Percentiles rank a stretch among this genome's conserved stretches.
phyloP scores from a whole-genome alignment of 2,797 vertebrate species.

The Simalia tracyae region DNA sequence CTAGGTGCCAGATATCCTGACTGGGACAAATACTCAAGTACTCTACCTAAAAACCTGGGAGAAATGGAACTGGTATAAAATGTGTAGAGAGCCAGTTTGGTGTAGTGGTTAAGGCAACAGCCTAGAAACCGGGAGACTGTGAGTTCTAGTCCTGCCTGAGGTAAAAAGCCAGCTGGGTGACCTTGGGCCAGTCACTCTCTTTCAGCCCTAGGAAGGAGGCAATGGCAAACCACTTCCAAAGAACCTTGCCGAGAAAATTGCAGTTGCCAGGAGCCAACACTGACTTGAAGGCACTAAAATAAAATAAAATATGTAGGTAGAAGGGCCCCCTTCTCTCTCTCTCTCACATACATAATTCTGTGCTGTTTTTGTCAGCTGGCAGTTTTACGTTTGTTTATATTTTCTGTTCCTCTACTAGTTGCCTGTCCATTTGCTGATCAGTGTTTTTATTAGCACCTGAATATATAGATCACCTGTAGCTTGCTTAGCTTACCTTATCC shows the following conservation, averaged over 20 bases:
- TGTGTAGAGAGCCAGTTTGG: not conserved
- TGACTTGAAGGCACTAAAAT: not conserved
- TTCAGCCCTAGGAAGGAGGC: not conserved
- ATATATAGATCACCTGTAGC: not conserved
- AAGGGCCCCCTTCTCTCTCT: not conserved
- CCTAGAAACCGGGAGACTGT: not conserved
- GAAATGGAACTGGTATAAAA: not conserved
- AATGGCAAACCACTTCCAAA: not conserved
- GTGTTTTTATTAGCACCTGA: not conserved
- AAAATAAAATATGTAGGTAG: not conserved
- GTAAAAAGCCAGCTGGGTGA: not conserved
- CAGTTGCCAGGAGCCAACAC: not conserved
- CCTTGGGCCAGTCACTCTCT: not conserved
- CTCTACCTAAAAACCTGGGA: not conserved
- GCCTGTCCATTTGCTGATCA: not conserved
- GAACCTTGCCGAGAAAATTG: not conserved
- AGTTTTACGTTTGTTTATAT: not conserved
- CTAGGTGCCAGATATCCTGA: too few species aligned
- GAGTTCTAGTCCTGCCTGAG: not conserved
- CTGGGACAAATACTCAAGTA: not conserved
- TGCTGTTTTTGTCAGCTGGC: not conserved
- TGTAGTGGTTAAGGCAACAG: not conserved
- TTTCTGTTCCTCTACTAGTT: not conserved
- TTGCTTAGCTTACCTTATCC: not conserved
- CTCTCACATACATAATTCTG: not conserved